A percentile compares a stretch with the other conserved stretches of the same genome.
Evolutionary conservation across 2,888 invertebrate species (phyloP).

Genomic region (Acrocyrtus sp.): DNA sequence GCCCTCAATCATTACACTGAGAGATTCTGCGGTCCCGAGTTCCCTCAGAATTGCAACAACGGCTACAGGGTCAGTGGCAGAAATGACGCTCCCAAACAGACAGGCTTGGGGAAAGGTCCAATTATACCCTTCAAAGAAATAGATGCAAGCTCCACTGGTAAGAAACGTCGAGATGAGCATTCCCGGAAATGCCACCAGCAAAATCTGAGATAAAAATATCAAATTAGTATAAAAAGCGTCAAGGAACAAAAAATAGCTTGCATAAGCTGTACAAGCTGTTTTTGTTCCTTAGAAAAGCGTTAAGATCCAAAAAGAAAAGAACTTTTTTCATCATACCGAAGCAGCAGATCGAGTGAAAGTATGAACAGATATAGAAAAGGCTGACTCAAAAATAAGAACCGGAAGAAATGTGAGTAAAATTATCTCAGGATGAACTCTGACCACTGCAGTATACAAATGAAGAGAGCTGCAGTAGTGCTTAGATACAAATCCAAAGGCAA

Average conservation of each 20-base stretch:
- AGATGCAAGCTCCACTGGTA: conserved; percentile 47
- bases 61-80: conserved; percentile 69
- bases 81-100: conserved; percentile 67
- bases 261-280: too few relatives aligned
- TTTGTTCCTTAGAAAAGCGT: too few relatives aligned
- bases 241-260: neutral
- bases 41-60: conserved; percentile 68
- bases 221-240: too few relatives aligned
- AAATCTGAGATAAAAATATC: conserved; percentile 40
- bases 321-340: conserved; percentile 26
- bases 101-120: conserved; percentile 63
- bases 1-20: conserved; percentile 68
- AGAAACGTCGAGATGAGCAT: conserved; percentile 59
- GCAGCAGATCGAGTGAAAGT: conserved; percentile 48
- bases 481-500: conserved; percentile 54
- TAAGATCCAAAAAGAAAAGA: neutral
- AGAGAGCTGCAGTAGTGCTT: conserved; percentile 46
- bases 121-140: conserved; percentile 42
- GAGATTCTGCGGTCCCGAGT: conserved; percentile 65
- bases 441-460: conserved; percentile 54
- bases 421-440: conserved; percentile 53
- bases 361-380: conserved; percentile 59
- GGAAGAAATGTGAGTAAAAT: conserved; percentile 60
- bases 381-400: conserved; percentile 61
- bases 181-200: conserved; percentile 60